A percentile compares a stretch with the other conserved stretches of the same genome.
These are phyloP conservation scores for Lacerta viridis DNA, from an alignment of 2,797 vertebrate species.

Conservation along the genomic window DNA sequence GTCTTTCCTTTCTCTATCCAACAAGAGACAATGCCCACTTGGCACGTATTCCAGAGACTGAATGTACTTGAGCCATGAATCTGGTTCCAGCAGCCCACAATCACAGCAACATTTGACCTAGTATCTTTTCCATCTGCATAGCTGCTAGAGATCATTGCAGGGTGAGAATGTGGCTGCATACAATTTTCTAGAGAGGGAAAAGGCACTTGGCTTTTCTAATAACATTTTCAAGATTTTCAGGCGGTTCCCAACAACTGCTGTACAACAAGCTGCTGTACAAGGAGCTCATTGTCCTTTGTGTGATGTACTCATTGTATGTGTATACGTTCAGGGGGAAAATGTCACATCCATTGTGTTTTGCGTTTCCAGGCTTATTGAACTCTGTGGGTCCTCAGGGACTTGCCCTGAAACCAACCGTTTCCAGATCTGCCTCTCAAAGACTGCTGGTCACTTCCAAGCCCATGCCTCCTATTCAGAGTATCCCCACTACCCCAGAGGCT, in stretches of 20 bases:
- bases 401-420: constrained; percentile 55
- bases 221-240: neutral
- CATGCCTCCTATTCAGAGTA: constrained; percentile 70
- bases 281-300: neutral
- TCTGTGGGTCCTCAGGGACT: neutral
- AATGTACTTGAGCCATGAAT: neutral
- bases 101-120: neutral
- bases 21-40: neutral
- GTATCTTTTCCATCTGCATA: neutral
- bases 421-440: constrained; percentile 60
- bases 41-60: neutral
- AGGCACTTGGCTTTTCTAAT: neutral
- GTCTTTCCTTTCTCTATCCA: neutral
- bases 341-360: neutral
- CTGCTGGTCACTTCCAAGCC: constrained; percentile 60
- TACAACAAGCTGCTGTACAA: neutral
- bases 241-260: neutral
- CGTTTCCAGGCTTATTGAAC: constrained; percentile 49
- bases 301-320: neutral
- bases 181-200: neutral
- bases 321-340: neutral
- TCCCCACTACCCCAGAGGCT: constrained; percentile 48
- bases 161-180: neutral
- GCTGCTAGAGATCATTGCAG: neutral
- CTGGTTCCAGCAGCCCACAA: neutral